phyloP scores from a whole-genome alignment of 2,113 vertebrate genomes.

The Melanerpes formicivorus region DNA sequence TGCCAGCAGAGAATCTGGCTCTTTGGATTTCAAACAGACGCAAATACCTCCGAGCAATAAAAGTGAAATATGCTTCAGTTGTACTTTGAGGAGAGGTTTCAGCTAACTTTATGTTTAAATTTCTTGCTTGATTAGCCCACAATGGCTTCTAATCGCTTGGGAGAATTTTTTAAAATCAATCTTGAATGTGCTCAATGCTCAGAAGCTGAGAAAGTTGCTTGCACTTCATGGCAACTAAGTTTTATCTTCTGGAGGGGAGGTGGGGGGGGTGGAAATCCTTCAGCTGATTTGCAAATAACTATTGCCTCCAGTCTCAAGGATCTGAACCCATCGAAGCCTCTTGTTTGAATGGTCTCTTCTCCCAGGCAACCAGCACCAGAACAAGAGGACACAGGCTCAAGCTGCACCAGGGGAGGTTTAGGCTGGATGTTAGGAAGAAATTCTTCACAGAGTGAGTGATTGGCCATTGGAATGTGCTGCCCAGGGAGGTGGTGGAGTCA shows the following conservation, averaged over 20 bases:
- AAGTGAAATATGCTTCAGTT: constrained; percentile 50
- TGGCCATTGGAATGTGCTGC: too few relatives aligned
- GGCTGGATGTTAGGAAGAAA: too few relatives aligned
- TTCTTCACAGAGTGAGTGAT: too few relatives aligned
- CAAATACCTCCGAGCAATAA: constrained; percentile 42
- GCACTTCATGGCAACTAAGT: background rate
- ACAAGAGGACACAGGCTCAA: too few relatives aligned
- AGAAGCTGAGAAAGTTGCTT: constrained; percentile 9
- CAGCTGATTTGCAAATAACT: background rate
- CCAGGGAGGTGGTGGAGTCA: too few relatives aligned
- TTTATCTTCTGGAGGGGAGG: background rate
- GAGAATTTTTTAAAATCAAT: constrained; percentile 43
- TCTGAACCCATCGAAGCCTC: background rate
- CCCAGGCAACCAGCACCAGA: too few relatives aligned
- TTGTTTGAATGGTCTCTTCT: background rate
- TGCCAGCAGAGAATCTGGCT: constrained; percentile 10
- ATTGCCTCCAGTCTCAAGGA: background rate
- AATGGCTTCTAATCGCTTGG: constrained; percentile 51
- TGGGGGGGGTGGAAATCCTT: background rate
- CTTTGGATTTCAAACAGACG: background rate
- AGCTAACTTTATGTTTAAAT: constrained; percentile 63
- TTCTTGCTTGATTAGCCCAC: constrained; percentile 62
- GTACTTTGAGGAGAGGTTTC: constrained; percentile 29
- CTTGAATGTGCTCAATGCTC: background rate
- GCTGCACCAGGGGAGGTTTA: too few relatives aligned